Base-by-base conservation (phyloP, 1,140 invertebrate genomes). In the Tribolium castaneum region DNA sequence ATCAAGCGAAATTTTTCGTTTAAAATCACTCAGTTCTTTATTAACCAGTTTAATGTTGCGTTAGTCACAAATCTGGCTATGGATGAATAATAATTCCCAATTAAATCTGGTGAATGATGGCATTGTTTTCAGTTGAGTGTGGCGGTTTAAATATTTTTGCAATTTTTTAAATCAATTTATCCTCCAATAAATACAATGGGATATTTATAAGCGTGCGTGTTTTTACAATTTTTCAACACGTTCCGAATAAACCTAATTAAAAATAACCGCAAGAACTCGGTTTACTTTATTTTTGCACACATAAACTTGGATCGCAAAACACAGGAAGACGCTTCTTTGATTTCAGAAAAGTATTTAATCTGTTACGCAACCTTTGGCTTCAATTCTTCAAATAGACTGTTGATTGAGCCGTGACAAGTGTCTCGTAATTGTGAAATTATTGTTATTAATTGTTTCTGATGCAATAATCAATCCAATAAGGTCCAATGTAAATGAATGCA, bases 251-350 rank as follows among this genome's bases (percentile, higher is more conserved):
- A 72, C 45, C 7, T 51, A 73, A 73, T 73, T 73, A 52, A 73
- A 73, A 73, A 73, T 73, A 73, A 73, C 45, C 71, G 34, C 49
- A 52, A 73, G 49, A 73, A 54, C 5, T 34, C 10, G 39, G 66
- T 70, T 70, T 70, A 70, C 45, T n/a, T 45, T 70, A 45, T 70
- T 75, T 75, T 75, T 45, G 74, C 74, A 75, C 74, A 75, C 74
- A 75, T 56, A 62, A 59, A 45, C 54, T 22, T 59, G 2, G 16
- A 9, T 59, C 30, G 13, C 3, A 52, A 52, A 52, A 52, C 16
- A 52, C 16, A 52, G 51, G 13, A 52, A 52, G 13, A 52, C 14
- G n/a, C 16, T 14, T 52, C 16, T 52, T 52, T 19, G 16, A 52
- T 19, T 52, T 14, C 13, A 52, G 50, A 19, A 19, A 19, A 19